A percentile compares a stretch with the other conserved stretches of the same genome.
These are phyloP conservation scores for Triplophysa bombifrons DNA, from an alignment of 2,797 vertebrate genomes.

Conservation along the genomic window DNA sequence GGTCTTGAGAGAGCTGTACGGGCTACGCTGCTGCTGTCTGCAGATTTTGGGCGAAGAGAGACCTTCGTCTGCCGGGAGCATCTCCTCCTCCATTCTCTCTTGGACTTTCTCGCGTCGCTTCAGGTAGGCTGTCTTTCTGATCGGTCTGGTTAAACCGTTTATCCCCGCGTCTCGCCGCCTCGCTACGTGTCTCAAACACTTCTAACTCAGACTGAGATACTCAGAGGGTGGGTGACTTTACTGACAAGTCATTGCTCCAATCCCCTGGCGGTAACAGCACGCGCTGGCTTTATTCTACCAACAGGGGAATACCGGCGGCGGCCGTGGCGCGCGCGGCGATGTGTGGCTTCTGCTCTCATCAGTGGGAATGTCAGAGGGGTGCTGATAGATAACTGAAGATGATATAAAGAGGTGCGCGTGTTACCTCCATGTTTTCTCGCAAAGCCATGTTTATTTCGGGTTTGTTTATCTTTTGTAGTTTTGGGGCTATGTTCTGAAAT, in stretches of 20 bases:
- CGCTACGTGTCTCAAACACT: slow-evolving; percentile 62
- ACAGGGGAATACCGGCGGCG: slow-evolving; percentile 70
- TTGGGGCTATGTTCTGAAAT: not conserved
- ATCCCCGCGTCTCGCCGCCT: slow-evolving; percentile 70
- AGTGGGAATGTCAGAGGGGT: slow-evolving; percentile 52
- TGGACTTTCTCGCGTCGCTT: slow-evolving; percentile 58
- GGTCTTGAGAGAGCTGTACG: slow-evolving; percentile 87
- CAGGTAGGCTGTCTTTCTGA: slow-evolving; percentile 65
- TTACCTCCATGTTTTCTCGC: slow-evolving; percentile 51
- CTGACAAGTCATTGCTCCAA: slow-evolving; percentile 91
- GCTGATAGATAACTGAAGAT: not conserved
- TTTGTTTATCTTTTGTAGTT: not conserved
- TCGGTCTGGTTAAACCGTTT: slow-evolving; percentile 61
- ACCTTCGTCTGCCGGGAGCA: slow-evolving; percentile 88
- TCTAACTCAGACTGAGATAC: slow-evolving; percentile 58
- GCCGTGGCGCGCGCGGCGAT: slow-evolving; percentile 31
- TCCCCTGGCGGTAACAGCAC: slow-evolving; percentile 79
- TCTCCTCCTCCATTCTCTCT: slow-evolving; percentile 83
- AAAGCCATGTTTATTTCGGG: slow-evolving; percentile 38
- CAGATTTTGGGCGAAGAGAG: slow-evolving; percentile 87
- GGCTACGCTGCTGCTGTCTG: slow-evolving; percentile 85
- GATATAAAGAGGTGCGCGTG: slow-evolving; percentile 28
- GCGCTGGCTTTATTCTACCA: slow-evolving; percentile 62
- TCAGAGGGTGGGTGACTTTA: slow-evolving; percentile 80
- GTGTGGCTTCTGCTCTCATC: slow-evolving; percentile 44